Percentiles rank a stretch among this genome's conserved stretches.
Evolutionary conservation across 2,797 vertebrate species (phyloP).

Genomic region (Acanthis flammea): DNA sequence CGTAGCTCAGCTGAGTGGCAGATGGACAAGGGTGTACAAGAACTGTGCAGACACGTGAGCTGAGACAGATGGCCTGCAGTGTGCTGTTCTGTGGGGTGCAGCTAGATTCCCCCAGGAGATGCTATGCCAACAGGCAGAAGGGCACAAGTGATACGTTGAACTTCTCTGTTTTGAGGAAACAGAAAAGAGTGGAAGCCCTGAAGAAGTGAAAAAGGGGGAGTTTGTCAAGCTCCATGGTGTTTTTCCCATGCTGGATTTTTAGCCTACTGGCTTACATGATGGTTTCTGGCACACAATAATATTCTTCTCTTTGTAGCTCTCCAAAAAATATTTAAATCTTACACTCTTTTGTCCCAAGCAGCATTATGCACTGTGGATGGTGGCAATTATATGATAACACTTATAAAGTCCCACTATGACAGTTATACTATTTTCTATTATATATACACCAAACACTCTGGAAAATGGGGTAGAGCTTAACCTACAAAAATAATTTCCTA

Average conservation of each 20-base stretch:
- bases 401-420: not conserved
- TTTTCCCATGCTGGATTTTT: not conserved
- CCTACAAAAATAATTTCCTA: not conserved
- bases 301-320: not conserved
- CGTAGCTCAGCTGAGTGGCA: not conserved
- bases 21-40: constrained; percentile 11
- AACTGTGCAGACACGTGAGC: not conserved
- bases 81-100: constrained; percentile 6
- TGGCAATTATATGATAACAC: not conserved
- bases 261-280: not conserved
- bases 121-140: not conserved
- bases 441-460: not conserved
- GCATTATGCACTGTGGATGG: not conserved
- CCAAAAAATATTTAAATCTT: not conserved
- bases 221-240: not conserved
- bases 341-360: not conserved
- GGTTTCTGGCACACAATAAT: not conserved
- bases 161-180: not conserved
- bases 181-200: not conserved
- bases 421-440: not conserved
- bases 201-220: not conserved
- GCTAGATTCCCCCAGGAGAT: not conserved
- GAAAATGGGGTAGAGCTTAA: not conserved
- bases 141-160: not conserved
- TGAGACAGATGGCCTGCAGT: constrained; percentile 39